phyloP scores from a whole-genome alignment of 2,888 invertebrate species.

The Trichopoda pennipes region DNA sequence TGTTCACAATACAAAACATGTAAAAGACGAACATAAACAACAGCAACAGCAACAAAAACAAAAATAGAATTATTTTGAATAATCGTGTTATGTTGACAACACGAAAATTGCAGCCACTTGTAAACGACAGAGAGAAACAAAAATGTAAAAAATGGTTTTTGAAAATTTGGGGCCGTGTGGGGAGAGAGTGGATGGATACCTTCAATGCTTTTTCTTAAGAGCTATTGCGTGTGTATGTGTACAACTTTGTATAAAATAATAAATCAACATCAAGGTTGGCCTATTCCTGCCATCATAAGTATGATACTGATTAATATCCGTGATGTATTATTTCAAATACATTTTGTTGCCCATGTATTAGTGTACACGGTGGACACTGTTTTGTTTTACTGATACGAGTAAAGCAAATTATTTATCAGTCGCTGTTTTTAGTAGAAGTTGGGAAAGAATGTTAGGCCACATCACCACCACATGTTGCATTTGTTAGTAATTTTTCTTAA shows the following conservation, averaged over 20 bases:
- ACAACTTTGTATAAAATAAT: constrained; percentile 67
- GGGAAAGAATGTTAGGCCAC: constrained; percentile 55
- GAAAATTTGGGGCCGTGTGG: not conserved
- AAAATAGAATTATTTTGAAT: constrained; percentile 15
- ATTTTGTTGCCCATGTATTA: constrained; percentile 7
- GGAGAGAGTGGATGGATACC: not conserved
- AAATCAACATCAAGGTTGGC: constrained; percentile 80
- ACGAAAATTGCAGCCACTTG: constrained; percentile 43
- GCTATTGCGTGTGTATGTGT: constrained; percentile 17
- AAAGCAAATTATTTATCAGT: constrained; percentile 35
- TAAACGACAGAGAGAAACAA: constrained; percentile 18
- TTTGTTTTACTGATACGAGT: constrained; percentile 3
- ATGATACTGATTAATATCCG: constrained; percentile 69
- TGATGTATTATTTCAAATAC: constrained; percentile 71
- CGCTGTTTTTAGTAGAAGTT: constrained; percentile 37
- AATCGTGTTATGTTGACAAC: constrained; percentile 41
- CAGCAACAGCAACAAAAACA: constrained; percentile 7
- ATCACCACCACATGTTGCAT: constrained; percentile 66
- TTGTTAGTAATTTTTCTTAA: constrained; percentile 63
- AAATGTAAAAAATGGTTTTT: not conserved
- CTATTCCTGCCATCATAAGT: constrained; percentile 69
- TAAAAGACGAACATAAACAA: constrained; percentile 45
- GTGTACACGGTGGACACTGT: not conserved
- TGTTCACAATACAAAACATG: constrained; percentile 31
- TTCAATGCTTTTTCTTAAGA: not conserved